Evolutionary conservation across 2,113 vertebrate species (phyloP).

Genomic region (Tupaia chinensis): DNA sequence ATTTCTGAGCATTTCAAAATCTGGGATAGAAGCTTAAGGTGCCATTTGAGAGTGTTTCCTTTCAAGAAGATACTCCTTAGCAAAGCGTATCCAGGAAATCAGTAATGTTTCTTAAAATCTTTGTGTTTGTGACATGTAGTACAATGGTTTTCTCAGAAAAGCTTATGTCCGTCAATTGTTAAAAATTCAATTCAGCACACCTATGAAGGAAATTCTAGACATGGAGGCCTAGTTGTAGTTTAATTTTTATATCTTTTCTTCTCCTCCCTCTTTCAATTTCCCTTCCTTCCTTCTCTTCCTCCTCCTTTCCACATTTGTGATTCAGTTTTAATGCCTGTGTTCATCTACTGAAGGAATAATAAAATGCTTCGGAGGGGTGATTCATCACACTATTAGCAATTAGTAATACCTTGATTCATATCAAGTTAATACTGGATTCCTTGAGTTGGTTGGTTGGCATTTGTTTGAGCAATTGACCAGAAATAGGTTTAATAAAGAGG

Average conservation of each 20-base stretch:
- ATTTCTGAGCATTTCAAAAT: conserved; percentile 27
- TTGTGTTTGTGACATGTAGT: neutral
- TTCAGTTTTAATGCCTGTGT: neutral
- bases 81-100: neutral
- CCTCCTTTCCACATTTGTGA: neutral
- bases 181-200: neutral
- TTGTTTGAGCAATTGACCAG: neutral
- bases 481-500: neutral
- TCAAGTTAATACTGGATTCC: neutral
- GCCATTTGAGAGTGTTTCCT: neutral
- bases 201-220: neutral
- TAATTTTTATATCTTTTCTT: neutral
- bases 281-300: neutral
- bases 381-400: neutral
- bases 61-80: neutral
- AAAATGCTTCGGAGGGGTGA: neutral
- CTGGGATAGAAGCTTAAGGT: conserved; percentile 1
- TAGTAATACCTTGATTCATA: neutral
- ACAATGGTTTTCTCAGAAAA: neutral
- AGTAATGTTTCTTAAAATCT: neutral
- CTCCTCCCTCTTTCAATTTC: neutral
- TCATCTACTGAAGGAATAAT: neutral
- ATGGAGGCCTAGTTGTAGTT: neutral
- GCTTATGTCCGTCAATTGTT: neutral
- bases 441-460: neutral